phyloP scores from a whole-genome alignment of 2,797 vertebrate genomes.

The Gambelia wislizenii region DNA sequence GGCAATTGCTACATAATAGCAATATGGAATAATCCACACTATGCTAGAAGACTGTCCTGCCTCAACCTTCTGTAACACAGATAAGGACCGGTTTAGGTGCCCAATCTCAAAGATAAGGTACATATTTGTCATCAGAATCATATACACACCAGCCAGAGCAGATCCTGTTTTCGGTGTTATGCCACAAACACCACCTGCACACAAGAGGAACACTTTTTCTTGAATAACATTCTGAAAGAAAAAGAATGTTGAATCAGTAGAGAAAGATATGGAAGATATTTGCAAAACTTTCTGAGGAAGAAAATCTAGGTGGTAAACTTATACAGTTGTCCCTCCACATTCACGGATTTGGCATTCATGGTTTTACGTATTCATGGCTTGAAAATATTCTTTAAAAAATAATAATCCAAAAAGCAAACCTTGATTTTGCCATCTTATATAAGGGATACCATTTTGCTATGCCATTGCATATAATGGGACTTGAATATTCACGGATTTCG shows the following conservation, averaged over 20 bases:
- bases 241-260: neutral
- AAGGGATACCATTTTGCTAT: too few relatives aligned
- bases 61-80: accelerated
- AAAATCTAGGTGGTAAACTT: too few relatives aligned
- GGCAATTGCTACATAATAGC: neutral
- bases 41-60: accelerated
- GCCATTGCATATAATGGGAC: too few relatives aligned
- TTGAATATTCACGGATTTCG: too few relatives aligned
- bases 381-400: too few relatives aligned
- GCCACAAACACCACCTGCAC: conserved; percentile 37
- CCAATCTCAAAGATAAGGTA: conserved; percentile 66
- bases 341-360: too few relatives aligned
- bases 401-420: too few relatives aligned
- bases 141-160: conserved; percentile 58
- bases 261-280: neutral
- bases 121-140: conserved; percentile 58
- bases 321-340: too few relatives aligned
- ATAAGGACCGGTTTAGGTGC: neutral
- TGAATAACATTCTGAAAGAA: neutral
- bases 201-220: neutral
- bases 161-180: conserved; percentile 47
- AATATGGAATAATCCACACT: neutral
- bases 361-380: too few relatives aligned
- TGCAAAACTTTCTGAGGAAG: too few relatives aligned
- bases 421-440: too few relatives aligned